A percentile compares a stretch with the other conserved stretches of the same genome.
phyloP scores from a whole-genome alignment of 2,888 invertebrate species.

The Pachycephus smyrnensis region DNA sequence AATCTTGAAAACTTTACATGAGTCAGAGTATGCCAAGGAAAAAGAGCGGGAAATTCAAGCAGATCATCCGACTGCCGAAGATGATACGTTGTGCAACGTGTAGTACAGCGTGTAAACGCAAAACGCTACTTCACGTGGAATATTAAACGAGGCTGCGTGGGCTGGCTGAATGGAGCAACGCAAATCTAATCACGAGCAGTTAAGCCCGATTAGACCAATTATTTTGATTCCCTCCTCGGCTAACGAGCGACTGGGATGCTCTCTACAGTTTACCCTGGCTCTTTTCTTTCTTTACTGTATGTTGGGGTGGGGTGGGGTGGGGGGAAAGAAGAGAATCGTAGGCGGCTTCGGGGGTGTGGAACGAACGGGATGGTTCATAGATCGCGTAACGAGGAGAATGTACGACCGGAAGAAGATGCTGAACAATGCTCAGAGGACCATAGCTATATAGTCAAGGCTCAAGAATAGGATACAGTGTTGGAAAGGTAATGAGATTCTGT shows the following conservation, averaged over 20 bases:
- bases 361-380: background rate
- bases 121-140: slow-evolving; percentile 3
- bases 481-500: background rate
- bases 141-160: slow-evolving; percentile 55
- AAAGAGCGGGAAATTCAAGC: background rate
- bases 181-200: slow-evolving; percentile 65
- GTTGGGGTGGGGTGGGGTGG: background rate
- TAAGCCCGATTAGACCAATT: slow-evolving; percentile 65
- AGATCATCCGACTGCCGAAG: background rate
- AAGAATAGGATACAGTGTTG: background rate
- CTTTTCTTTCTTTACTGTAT: background rate
- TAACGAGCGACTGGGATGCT: slow-evolving; percentile 41
- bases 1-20: background rate
- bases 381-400: background rate
- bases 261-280: slow-evolving; percentile 14
- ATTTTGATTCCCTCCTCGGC: slow-evolving; percentile 57
- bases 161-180: slow-evolving; percentile 54
- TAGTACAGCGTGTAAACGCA: background rate
- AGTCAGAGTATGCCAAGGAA: background rate
- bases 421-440: background rate
- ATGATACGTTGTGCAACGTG: background rate
- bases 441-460: background rate
- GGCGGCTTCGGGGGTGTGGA: background rate
- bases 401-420: background rate
- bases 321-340: background rate